Base-by-base conservation (phyloP, 2,888 invertebrate genomes). In the Andrena fulva region DNA sequence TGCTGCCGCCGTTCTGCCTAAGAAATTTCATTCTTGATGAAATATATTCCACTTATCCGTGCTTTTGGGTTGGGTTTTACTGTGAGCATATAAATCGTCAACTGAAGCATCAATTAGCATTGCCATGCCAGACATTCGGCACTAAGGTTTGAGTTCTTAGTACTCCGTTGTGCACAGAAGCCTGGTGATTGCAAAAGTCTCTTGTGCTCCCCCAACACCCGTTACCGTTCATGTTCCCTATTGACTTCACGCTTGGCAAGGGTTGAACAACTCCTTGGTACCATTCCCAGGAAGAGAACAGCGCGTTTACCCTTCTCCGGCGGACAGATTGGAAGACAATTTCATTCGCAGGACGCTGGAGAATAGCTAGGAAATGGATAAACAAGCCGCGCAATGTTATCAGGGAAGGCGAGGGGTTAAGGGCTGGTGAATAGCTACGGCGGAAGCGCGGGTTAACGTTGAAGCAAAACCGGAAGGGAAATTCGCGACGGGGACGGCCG, bases 381-480 rank as follows among this genome's bases (percentile, higher is more conserved):
- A 72, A 63, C 64, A 70, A 66, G 35, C 56, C 7, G 33, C n/a
- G 52, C 70, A 68, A 71, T 24, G 77, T 76, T 68, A 82, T 82
- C 67, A 59, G 56, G 64, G 29, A 69, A 48, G 10, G 48, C 24
- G 20, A 29, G 52, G 59, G 68, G 52, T 77, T 74, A 64, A 69
- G 54, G n/a, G 62, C 48, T 35, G 70, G 78, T 56, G 78, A 75
- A 82, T 81, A 73, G 72, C 69, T 52, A 64, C 70, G 62, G 29
- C 63, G 77, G 67, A 60, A 87, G 60, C 66, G 67, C 52, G 75
- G 80, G 67, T 75, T 75, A 77, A 85, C 74, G 80, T 56, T 83
- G 68, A 82, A 82, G 70, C 69, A 24, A 66, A 77, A 73, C 60
- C 59, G 56, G 56, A 71, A 56, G 80, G 62, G 76, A 83, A 87